Evolutionary conservation across 2,888 invertebrate species (phyloP).

Genomic region (Tachystola acroxantha): DNA sequence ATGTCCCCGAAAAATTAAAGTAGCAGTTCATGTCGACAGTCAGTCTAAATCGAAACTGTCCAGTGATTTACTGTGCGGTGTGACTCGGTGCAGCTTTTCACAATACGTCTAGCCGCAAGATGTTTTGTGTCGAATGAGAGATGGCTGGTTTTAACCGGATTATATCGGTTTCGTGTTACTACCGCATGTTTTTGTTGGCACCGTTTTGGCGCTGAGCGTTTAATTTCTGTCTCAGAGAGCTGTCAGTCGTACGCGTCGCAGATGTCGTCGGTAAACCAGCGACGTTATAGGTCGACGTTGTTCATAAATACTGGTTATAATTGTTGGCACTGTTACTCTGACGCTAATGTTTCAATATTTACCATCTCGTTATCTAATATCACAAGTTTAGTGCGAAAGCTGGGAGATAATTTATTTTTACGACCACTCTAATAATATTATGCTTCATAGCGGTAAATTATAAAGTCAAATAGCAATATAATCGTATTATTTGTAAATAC

Average conservation of each 20-base stretch:
- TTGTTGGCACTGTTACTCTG: slow-evolving; percentile 35
- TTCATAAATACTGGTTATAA: slow-evolving; percentile 17
- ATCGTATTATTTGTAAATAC: no score
- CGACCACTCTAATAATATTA: neutral
- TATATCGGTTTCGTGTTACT: slow-evolving; percentile 44
- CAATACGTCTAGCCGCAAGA: slow-evolving; percentile 66
- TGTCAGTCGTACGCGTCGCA: slow-evolving; percentile 1
- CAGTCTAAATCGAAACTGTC: slow-evolving; percentile 49
- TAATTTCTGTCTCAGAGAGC: slow-evolving; percentile 21
- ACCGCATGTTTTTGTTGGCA: slow-evolving; percentile 64
- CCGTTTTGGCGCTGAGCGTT: slow-evolving; percentile 23
- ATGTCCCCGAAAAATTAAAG: no score
- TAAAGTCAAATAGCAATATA: no score
- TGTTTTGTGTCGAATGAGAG: slow-evolving; percentile 68
- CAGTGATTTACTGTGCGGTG: slow-evolving; percentile 57
- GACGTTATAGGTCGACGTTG: slow-evolving; percentile 9
- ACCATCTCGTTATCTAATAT: slow-evolving; percentile 26
- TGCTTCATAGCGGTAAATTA: no score
- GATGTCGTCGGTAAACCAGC: slow-evolving; percentile 14
- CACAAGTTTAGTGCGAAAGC: slow-evolving; percentile 3
- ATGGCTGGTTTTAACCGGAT: slow-evolving; percentile 50
- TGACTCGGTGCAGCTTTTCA: slow-evolving; percentile 52
- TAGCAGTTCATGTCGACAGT: no score
- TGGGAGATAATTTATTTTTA: slow-evolving; percentile 7
- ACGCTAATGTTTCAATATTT: slow-evolving; percentile 39